Conservation (phyloP, 2,113 vertebrate genomes). For the Mirounga angustirostris region DNA sequence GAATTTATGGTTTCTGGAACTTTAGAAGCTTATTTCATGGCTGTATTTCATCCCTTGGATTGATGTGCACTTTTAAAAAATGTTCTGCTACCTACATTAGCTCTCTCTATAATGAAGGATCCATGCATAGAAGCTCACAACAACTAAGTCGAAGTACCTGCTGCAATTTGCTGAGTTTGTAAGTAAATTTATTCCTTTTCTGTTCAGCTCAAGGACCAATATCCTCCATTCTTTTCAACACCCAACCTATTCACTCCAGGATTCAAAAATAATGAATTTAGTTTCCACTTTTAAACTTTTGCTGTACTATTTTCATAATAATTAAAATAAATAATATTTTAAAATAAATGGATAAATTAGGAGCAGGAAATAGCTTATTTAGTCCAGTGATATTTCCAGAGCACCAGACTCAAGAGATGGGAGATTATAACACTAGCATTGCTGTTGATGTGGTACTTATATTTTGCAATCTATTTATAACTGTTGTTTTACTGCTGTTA, state of each 20-base stretch:
- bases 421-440: neutral
- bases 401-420: neutral
- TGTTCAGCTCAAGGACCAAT: conserved; percentile 37
- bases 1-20: conserved; percentile 55
- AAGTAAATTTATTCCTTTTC: conserved; percentile 51
- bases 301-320: conserved; percentile 19
- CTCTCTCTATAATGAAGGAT: conserved; percentile 59
- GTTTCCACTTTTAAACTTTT: conserved; percentile 25
- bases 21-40: conserved; percentile 54
- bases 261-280: conserved; percentile 48
- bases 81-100: neutral
- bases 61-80: conserved; percentile 56
- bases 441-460: neutral
- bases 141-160: neutral
- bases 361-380: neutral
- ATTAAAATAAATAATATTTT: neutral
- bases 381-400: neutral
- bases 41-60: neutral
- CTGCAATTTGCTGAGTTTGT: conserved; percentile 46
- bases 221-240: neutral
- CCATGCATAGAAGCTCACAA: neutral
- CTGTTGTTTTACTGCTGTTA: neutral
- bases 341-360: conserved; percentile 36
- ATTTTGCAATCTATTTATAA: neutral
- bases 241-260: neutral